Base-by-base conservation (phyloP, 2,888 invertebrate species). In the Trisateles emortualis region DNA sequence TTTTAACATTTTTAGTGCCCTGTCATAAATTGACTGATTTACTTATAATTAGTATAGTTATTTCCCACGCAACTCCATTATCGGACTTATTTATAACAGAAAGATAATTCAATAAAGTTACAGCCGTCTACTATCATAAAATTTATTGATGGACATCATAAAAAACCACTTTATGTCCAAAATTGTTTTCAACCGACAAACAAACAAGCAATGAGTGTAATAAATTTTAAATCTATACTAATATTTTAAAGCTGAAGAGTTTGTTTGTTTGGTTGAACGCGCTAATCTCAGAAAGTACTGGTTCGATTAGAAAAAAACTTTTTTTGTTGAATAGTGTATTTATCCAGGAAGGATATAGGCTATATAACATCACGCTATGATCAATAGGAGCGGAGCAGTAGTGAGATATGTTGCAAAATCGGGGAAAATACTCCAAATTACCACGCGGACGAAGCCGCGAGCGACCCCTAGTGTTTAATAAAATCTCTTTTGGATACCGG, bases 171-270 rank as follows among this genome's bases (percentile, higher is more conserved):
- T 84, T 79, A 83, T 86, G 84, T 83, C 75, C 77, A 67, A 84
- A 86, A 88, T 86, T 87, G 83, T 87, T 87, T 83, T 83, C 75
- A 71, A 81, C 82, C 80, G 73, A 81, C 83, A 83, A 81, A 83
- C 82, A 86, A 84, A 82, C 77, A 75, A 68, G 66, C 66, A n/a
- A n/a, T n/a, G n/a, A n/a, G n/a, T 61, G 81, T 79, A 81, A 91
- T 91, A 91, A 90, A 91, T 90, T 88, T 88, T 82, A 85, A 88
- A 86, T 78, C n/a, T n/a, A n/a, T n/a, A n/a, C n/a, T n/a, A n/a
- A n/a, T n/a, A n/a, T n/a, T n/a, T n/a, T n/a, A n/a, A n/a, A n/a
- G n/a, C n/a, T n/a, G n/a, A n/a, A n/a, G n/a, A n/a, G n/a, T n/a
- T n/a, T n/a, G n/a, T n/a, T n/a, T n/a, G n/a, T n/a, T n/a, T n/a